Evolutionary conservation across 64 coral and sea anemone genomes (phyloP).

Genomic region (Orbicella faveolata): DNA sequence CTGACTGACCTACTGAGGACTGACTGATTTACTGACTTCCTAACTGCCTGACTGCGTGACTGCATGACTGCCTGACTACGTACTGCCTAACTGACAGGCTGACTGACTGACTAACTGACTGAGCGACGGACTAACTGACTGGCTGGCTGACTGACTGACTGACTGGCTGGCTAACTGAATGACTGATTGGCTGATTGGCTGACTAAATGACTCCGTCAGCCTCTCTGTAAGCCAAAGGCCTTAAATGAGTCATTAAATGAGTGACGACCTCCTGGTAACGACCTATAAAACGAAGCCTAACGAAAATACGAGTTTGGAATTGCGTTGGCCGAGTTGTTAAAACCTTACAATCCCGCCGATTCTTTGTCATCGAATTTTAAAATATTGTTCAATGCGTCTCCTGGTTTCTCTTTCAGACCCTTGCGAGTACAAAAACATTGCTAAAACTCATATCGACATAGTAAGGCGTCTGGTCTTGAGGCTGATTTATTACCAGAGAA

Average conservation of each 20-base stretch:
- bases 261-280: too few species aligned
- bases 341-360: too few species aligned
- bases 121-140: neutral
- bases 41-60: neutral
- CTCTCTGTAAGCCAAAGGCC: too few species aligned
- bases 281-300: too few species aligned
- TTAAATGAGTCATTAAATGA: too few species aligned
- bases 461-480: constrained; percentile 17
- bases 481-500: constrained; percentile 48
- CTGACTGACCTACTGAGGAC: neutral
- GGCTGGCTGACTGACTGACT: neutral
- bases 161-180: neutral
- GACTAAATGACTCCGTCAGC: neutral
- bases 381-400: neutral
- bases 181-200: neutral
- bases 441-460: constrained; percentile 24
- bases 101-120: neutral
- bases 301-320: too few species aligned
- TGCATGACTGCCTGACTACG: neutral
- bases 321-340: too few species aligned
- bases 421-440: constrained; percentile 86
- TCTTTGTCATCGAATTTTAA: too few species aligned
- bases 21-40: neutral
- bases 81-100: neutral
- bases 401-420: constrained; percentile 56